Evolutionary conservation across 2,888 invertebrate species (phyloP).

Genomic region (Spisula subtruncata): DNA sequence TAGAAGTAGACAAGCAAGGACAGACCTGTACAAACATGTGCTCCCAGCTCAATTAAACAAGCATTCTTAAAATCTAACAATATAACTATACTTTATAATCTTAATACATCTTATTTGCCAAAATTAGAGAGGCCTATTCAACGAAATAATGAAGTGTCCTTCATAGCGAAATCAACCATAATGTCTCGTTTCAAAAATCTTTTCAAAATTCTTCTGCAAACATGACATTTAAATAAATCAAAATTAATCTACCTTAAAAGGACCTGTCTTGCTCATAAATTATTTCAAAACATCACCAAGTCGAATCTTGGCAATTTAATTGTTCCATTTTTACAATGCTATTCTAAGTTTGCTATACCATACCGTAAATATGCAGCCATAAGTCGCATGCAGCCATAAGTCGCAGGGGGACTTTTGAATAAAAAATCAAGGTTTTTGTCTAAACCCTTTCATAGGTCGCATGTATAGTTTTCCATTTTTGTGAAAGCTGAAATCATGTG

Average conservation of each 20-base stretch:
- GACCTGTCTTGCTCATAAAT: not conserved
- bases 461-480: too few relatives aligned
- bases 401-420: too few relatives aligned
- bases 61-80: slow-evolving; percentile 4
- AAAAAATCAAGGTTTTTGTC: too few relatives aligned
- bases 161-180: slow-evolving; percentile 4
- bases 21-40: not conserved
- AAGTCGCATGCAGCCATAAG: too few relatives aligned
- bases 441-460: too few relatives aligned
- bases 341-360: not conserved
- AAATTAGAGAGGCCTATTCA: not conserved
- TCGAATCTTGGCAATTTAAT: not conserved
- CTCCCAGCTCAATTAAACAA: not conserved
- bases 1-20: not conserved
- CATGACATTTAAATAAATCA: slow-evolving; percentile 32
- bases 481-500: too few relatives aligned
- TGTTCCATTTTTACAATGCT: not conserved
- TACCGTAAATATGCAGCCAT: too few relatives aligned
- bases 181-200: slow-evolving; percentile 20
- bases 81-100: slow-evolving; percentile 1
- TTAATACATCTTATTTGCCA: not conserved
- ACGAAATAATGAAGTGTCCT: slow-evolving; percentile 14
- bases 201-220: slow-evolving; percentile 14
- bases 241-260: slow-evolving; percentile 31
- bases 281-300: slow-evolving; percentile 13